Evolutionary conservation across 2,797 vertebrate genomes (phyloP), one percentile per base, ranked within the genome.

Genomic region (Acrocephalus scirpaceus): DNA sequence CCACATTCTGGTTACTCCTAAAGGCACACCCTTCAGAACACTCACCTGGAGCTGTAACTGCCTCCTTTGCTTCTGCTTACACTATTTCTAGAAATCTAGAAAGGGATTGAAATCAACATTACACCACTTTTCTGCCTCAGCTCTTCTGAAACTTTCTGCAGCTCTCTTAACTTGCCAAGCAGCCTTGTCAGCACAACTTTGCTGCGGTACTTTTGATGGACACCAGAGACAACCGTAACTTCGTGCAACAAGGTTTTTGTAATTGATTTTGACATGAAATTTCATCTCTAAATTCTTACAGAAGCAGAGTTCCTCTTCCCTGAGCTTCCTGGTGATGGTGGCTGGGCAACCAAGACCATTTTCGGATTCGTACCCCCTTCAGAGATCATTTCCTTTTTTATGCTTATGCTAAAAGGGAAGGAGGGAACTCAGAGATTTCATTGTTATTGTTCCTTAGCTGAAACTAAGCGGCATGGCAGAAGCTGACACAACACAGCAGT

Each of bases 141-240:
- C 94, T 93, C 21, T 73, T 95, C 58, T 45, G 67, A 86, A 94
- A 84, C 58, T 80, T 95, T 79, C 60, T 70, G 58, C 76, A 73
- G 34, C 34, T 93, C 82, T 85, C 84, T 66, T 20, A 92, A 88
- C 69, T 74, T 47, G 83, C 30, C 90, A 69, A 76, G 86, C 30
- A 62, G 81, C 93, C 88, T 74, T 0, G 18, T 96, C 96, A 97
- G 95, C 95, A 95, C 74, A 90, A 73, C 82, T 62, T 50, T 2
- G 18, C 89, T 57, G 58, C 2, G 0, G 56, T 67, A 40, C 83
- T 95, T 94, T 50, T 89, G 96, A 95, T 4, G 42, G 92, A 76
- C 86, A 72, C 86, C n/a, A 62, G 77, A 88, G 91, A 93, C 82
- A 87, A 50, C 16, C 1, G 0, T 47, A 80, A 76, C 88, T 83